These are phyloP conservation scores for Tautogolabrus adspersus DNA, from an alignment of 2,113 vertebrate genomes.

Conservation along the genomic window DNA sequence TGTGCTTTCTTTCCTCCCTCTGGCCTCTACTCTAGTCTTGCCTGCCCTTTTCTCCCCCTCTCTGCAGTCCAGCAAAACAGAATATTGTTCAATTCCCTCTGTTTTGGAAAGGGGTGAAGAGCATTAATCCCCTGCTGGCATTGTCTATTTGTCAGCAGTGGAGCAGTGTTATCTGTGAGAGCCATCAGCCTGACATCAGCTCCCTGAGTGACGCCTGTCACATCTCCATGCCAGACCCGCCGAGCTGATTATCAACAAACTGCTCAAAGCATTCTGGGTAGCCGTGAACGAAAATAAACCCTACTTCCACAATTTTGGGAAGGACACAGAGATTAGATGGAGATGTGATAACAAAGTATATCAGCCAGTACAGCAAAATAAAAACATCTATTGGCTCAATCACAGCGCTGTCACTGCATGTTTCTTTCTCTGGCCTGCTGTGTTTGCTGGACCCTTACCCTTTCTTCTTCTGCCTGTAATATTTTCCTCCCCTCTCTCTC, in stretches of 20 bases:
- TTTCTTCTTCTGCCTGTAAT: constrained; percentile 4
- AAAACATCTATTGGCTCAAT: constrained; percentile 15
- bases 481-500: constrained; percentile 17
- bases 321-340: constrained; percentile 24
- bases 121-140: constrained; percentile 42
- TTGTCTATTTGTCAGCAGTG: constrained; percentile 27
- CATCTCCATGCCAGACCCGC: constrained; percentile 18
- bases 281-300: constrained; percentile 35
- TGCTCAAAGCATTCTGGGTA: constrained; percentile 4
- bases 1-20: background rate
- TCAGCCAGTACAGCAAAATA: background rate
- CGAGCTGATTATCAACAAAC: constrained; percentile 34
- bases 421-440: constrained; percentile 7
- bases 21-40: background rate
- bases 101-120: background rate
- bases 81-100: constrained; percentile 15
- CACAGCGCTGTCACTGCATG: constrained; percentile 21
- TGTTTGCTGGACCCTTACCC: background rate
- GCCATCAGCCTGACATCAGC: constrained; percentile 53
- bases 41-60: background rate
- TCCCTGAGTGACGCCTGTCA: constrained; percentile 49
- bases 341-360: constrained; percentile 33
- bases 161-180: constrained; percentile 40
- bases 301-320: background rate
- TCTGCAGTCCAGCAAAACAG: constrained; percentile 8